phyloP scores from a whole-genome alignment of 1,140 invertebrate genomes.

The Asbolus verrucosus region DNA sequence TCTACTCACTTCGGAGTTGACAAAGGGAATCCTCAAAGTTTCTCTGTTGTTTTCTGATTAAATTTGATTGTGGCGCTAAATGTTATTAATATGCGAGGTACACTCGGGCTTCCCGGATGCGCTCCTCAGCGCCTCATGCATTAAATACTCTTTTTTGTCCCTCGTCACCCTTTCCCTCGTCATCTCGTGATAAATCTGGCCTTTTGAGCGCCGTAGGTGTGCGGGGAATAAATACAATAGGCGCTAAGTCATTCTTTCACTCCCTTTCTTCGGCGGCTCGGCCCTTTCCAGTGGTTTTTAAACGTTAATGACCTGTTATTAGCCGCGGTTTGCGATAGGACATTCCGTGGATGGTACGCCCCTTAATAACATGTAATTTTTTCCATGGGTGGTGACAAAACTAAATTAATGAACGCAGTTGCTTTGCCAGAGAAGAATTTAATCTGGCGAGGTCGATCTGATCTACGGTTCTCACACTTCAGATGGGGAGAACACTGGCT shows the following conservation, averaged over 20 bases:
- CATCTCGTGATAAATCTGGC: background rate
- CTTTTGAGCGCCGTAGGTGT: conserved; percentile 19
- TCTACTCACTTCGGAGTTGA: too few species aligned
- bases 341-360: too few species aligned
- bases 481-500: background rate
- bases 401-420: too few species aligned
- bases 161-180: background rate
- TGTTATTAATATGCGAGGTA: conserved; percentile 21
- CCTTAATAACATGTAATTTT: too few species aligned
- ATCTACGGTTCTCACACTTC: background rate
- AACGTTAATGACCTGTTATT: background rate
- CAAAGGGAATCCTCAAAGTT: background rate
- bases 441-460: background rate
- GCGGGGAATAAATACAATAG: conserved; percentile 39
- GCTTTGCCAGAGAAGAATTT: background rate
- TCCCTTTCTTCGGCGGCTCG: too few species aligned
- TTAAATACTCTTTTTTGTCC: conserved; percentile 9
- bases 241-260: conserved; percentile 31
- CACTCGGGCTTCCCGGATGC: conserved; percentile 12
- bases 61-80: conserved; percentile 8
- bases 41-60: conserved; percentile 19
- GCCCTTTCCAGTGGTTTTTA: too few species aligned
- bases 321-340: too few species aligned
- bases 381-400: too few species aligned
- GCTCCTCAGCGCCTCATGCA: conserved; percentile 24